Evolutionary conservation across 2,797 vertebrate species (phyloP), one percentile per base, ranked within the genome.

Genomic region (Kryptolebias ocellatus): DNA sequence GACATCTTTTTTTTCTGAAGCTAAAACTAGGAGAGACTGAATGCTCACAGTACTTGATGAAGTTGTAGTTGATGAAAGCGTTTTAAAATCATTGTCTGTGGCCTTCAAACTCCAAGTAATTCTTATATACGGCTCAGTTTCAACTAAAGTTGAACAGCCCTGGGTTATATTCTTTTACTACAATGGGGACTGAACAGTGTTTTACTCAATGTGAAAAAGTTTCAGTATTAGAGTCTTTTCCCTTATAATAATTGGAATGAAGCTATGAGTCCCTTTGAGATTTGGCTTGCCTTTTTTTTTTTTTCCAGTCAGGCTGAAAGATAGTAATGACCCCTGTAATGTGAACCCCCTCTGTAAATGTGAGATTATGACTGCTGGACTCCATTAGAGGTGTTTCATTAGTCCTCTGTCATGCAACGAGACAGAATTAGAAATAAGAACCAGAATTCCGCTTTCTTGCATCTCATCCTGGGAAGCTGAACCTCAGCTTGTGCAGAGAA

Each of bases 361-460:
- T 71, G 77, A 79, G 58, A 67, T 77, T 39, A 55, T 65, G 46
- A 42, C 55, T 20, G 49, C 66, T 61, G 66, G 83, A 70, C 58
- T 73, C 77, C 76, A 27, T 3, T 29, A 31, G 46, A 82, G 53
- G 77, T 76, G 75, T 83, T 83, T 83, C 70, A 85, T 87, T 85
- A 83, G 57, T 45, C 46, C 62, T 20, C n/a, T 14, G 54, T 53
- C n/a, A 50, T 28, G 34, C 70, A 66, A 59, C 39, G 18, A 34
- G 37, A 52, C 53, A 4, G 2, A 70, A 62, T 37, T 12, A 2
- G 16, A 62, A 58, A 79, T 2, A 39, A 29, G 10, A 34, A 49
- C 1, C 6, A 44, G 58, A 65, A 62, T 8, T 18, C 12, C 0
- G 14, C 15, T 72, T 67, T 18, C 15, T 51, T 61, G 45, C 28